Base-by-base conservation (phyloP, 2,113 vertebrate genomes). In the Rhynchomys soricoides region DNA sequence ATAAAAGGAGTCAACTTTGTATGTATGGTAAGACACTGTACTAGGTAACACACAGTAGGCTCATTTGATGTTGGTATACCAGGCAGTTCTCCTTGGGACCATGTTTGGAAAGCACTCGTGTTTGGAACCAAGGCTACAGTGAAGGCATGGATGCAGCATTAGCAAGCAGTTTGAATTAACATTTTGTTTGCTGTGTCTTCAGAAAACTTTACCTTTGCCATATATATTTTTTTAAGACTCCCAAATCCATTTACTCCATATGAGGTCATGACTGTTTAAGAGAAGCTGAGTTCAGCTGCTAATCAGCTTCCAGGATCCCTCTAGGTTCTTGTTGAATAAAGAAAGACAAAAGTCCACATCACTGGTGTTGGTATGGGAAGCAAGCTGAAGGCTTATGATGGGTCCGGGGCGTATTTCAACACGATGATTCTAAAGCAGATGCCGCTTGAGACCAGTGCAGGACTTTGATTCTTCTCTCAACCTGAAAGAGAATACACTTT, bases 401-500 rank as follows among this genome's bases (percentile, higher is more conserved):
- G 86, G 55, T n/a, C 57, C 93, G 50, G 66, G 37, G n/a, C 16
- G 70, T 55, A 79, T 89, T 92, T 93, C 81, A 92, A 95, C 34
- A 95, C 66, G 43, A 89, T 73, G 64, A 89, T 86, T 94, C 68
- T 92, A 81, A 94, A 94, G 73, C 91, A 50, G 92, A 96, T 22
- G 86, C 7, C 89, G 43, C 52, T 62, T 89, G 59, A 87, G 34
- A 66, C 15, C 22, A 64, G 26, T 1, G 37, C 95, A 78, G 7
- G 19, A 68, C 15, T 90, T 75, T 70, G 34, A 66, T 93, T 94
- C 77, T 3, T 91, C 55, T 91, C 81, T 86, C 93, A 93, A 77
- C 90, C 43, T 95, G 57, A 93, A 91, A 94, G 95, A 74, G 74
- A 97, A 94, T 86, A 95, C 16, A 75, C 34, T 96, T 97, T 94